A percentile compares a stretch with the other conserved stretches of the same genome.
Conservation (phyloP, 2,888 invertebrate genomes). For the Agrochola litura region DNA sequence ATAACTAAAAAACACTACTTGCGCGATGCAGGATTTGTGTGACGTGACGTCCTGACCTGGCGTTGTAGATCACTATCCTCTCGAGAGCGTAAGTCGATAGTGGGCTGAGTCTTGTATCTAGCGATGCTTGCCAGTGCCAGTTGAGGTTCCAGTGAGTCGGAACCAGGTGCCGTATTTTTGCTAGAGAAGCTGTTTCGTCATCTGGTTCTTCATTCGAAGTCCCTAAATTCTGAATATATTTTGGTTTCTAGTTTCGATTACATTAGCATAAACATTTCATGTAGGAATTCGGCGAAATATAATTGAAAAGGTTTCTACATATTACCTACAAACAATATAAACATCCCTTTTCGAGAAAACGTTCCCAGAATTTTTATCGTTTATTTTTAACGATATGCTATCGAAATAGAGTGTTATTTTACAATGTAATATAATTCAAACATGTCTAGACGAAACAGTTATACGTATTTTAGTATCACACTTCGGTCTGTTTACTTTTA, state of each 20-base stretch:
- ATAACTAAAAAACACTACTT: no score
- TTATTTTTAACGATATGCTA: constrained; percentile 15
- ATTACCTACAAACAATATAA: background rate
- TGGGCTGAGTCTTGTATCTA: no score
- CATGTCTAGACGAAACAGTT: constrained; percentile 54
- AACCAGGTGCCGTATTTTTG: background rate
- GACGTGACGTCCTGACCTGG: no score
- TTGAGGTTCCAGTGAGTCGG: no score
- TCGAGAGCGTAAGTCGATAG: no score
- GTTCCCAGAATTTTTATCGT: constrained; percentile 20
- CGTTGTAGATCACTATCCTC: no score
- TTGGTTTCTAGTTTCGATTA: background rate
- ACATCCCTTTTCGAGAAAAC: background rate
- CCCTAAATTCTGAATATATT: background rate
- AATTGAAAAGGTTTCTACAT: constrained; percentile 13
- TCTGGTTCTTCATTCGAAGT: background rate
- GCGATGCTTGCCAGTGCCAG: no score
- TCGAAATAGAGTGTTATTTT: constrained; percentile 36
- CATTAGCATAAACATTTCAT: background rate
- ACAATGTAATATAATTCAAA: constrained; percentile 44
- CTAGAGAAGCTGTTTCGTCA: background rate
- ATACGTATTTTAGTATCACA: constrained; percentile 59
- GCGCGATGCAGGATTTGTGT: no score
- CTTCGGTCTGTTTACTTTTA: constrained; percentile 24
- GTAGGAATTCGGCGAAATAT: background rate